Conservation (phyloP, 1,140 invertebrate species). For the Gyrodactylus bullatarudis region DNA sequence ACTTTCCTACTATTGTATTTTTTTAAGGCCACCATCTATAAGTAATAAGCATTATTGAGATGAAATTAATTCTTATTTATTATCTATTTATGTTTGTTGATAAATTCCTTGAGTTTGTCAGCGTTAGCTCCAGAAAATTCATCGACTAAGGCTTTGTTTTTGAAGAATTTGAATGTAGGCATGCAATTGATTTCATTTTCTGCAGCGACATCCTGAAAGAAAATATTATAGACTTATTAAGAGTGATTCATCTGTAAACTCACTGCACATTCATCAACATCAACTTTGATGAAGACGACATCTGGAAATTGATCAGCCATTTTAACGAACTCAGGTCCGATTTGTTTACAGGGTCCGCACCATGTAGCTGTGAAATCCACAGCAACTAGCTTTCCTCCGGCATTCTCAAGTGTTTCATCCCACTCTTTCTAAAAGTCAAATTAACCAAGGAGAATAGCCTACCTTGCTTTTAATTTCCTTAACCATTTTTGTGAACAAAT, state of each 20-base stretch:
- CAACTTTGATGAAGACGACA: background rate
- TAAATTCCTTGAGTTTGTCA: conserved; percentile 30
- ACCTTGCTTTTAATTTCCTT: no score
- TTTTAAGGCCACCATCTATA: background rate
- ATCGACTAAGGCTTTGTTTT: conserved; percentile 32
- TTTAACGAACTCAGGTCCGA: background rate
- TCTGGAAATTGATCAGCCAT: background rate
- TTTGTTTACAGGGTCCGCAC: background rate
- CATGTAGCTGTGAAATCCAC: no score
- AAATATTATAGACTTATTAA: background rate
- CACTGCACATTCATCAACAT: background rate
- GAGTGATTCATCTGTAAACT: background rate
- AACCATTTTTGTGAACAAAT: no score
- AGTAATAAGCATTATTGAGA: background rate
- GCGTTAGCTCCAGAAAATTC: conserved; percentile 43
- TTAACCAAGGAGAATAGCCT: no score
- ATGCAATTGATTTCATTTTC: conserved; percentile 48
- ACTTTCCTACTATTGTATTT: background rate
- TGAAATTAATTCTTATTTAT: conserved; percentile 7
- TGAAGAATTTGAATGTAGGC: conserved; percentile 68
- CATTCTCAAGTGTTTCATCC: no score
- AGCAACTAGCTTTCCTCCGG: no score
- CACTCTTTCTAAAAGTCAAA: no score
- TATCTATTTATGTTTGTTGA: conserved; percentile 14
- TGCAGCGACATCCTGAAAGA: conserved; percentile 29